Conservation (phyloP, 2,888 invertebrate species). For the Megalurothrips usitatus region DNA sequence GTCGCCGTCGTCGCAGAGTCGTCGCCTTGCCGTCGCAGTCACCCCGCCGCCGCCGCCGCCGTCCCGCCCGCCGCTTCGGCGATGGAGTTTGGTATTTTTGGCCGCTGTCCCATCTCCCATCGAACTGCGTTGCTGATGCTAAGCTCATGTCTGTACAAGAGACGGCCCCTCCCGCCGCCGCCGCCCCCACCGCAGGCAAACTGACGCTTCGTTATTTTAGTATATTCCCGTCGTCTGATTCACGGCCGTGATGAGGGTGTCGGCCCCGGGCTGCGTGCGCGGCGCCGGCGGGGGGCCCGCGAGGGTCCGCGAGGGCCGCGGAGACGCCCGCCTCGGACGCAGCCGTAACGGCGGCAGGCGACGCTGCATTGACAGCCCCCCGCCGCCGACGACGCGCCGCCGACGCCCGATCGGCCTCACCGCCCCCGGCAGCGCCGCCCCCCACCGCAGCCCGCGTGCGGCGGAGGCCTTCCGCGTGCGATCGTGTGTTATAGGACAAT, state of each 20-base stretch:
- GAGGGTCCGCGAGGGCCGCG: no score
- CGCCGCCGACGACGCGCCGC: not conserved
- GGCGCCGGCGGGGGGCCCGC: not conserved
- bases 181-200: not conserved
- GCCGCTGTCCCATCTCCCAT: slow-evolving; percentile 23
- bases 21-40: no score
- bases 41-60: no score
- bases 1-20: no score
- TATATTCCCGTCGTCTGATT: slow-evolving; percentile 7
- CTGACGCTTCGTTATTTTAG: slow-evolving; percentile 22
- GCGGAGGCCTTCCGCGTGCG: not conserved
- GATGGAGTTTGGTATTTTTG: slow-evolving; percentile 23
- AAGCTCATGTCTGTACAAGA: slow-evolving; percentile 26
- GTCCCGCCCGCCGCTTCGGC: not conserved
- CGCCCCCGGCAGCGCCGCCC: not conserved
- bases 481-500: not conserved
- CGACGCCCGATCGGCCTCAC: no score
- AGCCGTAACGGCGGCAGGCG: not conserved
- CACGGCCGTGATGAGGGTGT: not conserved
- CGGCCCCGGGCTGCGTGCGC: not conserved
- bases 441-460: not conserved
- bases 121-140: slow-evolving; percentile 21
- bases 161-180: not conserved
- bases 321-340: not conserved
- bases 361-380: not conserved